These are phyloP conservation scores for Sinocyclocheilus rhinocerous DNA, from an alignment of 2,113 vertebrate genomes.

Conservation along the genomic window DNA sequence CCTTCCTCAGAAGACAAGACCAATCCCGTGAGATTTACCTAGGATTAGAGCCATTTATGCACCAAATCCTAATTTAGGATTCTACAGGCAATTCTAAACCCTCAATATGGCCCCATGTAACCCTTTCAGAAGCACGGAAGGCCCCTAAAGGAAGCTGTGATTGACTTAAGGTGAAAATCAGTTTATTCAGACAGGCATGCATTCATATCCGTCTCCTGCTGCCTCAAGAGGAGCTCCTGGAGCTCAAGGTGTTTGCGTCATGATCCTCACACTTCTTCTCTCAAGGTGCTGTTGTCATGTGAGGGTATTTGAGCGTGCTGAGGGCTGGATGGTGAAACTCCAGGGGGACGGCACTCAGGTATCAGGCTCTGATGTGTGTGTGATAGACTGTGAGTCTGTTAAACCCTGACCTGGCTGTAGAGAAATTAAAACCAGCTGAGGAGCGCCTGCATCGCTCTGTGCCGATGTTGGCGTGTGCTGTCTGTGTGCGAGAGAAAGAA, in stretches of 20 bases:
- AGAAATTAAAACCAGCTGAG: conserved; percentile 71
- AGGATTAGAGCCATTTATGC: conserved; percentile 15
- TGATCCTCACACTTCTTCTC: conserved; percentile 13
- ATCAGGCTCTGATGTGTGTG: conserved; percentile 64
- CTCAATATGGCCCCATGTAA: neutral
- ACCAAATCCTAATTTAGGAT: neutral
- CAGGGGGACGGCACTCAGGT: conserved; percentile 56
- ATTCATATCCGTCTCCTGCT: conserved; percentile 55
- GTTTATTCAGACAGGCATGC: conserved; percentile 50
- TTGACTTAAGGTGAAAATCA: conserved; percentile 58
- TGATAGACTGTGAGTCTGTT: conserved; percentile 61
- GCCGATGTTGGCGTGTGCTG: conserved; percentile 54
- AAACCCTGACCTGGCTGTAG: conserved; percentile 64
- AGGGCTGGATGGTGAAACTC: conserved; percentile 50
- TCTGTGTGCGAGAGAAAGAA: conserved; percentile 58
- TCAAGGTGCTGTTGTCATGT: conserved; percentile 39
- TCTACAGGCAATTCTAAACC: neutral
- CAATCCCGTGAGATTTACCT: conserved; percentile 13
- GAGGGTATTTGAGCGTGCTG: conserved; percentile 34
- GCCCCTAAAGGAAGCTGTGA: neutral
- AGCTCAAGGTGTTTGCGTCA: conserved; percentile 39
- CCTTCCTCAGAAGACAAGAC: neutral
- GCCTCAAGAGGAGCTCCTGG: conserved; percentile 19
- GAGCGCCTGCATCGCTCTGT: conserved; percentile 16
- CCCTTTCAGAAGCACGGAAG: conserved; percentile 4